Evolutionary conservation across 2,113 vertebrate genomes (phyloP), one percentile per base, ranked within the genome.

Genomic region (Oreochromis tanganicae): DNA sequence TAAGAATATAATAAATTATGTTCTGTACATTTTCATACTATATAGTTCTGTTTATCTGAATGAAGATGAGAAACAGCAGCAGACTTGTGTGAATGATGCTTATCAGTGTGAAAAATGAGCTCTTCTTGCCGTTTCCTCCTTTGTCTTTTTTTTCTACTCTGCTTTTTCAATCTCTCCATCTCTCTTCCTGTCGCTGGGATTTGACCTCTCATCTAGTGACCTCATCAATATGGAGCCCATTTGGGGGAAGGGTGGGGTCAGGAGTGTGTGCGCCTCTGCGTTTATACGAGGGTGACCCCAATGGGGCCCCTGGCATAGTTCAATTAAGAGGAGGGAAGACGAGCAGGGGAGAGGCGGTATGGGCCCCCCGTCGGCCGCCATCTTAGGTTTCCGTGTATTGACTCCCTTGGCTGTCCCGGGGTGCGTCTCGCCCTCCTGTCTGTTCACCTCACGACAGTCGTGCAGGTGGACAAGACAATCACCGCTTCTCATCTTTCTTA

Each of bases 171-270:
- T 82, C 57, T 46, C n/a, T 81, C 59, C 34, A 13, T 81, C 54
- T 87, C 73, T 82, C 66, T 63, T n/a, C 82, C 80, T 59, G 75
- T 92, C 87, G n/a, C 68, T 82, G 75, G 41, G 86, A 85, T 88
- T 46, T 93, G 90, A 93, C 92, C 91, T 88, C 71, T 87, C 9
- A 9, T 84, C 63, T 79, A 29, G 73, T 92, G 92, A 94, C 92
- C 94, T 94, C 92, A 94, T 95, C 93, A 90, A 89, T 94, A 82
- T 82, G 88, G 54, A 87, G 87, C 88, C 89, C 17, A 3, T 94
- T 92, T 92, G 83, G 88, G 88, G 90, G 93, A 85, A 81, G 92
- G 92, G 82, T 50, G 7, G 79, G 90, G 90, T 93, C 86, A 82
- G 73, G 83, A 54, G 41, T 56, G 63, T 55, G 66, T 88, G 73